Conservation (phyloP, 2,113 vertebrate genomes). For the Ceyx melanurus region DNA sequence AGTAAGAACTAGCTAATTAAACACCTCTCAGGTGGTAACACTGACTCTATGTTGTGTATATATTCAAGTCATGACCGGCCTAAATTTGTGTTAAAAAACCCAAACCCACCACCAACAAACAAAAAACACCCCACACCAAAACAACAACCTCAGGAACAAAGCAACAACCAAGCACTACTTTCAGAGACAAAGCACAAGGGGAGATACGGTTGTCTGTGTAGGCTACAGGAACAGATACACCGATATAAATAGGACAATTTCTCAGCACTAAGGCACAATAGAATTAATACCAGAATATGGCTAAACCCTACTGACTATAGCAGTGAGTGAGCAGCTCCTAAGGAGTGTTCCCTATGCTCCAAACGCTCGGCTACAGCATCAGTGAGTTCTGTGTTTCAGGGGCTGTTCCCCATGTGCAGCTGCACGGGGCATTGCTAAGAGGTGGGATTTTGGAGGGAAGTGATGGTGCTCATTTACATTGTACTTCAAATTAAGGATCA, state of each 20-base stretch:
- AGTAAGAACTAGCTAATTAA: not conserved
- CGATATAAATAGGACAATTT: not conserved
- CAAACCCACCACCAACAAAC: not conserved
- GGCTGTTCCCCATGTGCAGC: not conserved
- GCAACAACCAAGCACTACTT: not conserved
- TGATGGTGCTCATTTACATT: not conserved
- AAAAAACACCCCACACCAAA: not conserved
- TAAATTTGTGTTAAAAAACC: not conserved
- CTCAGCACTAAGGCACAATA: slow-evolving; percentile 69
- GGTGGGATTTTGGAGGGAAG: not conserved
- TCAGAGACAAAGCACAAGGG: not conserved
- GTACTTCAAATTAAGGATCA: not conserved
- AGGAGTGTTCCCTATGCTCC: not conserved
- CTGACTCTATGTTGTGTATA: not conserved
- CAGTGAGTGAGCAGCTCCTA: not conserved
- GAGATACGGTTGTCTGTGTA: not conserved
- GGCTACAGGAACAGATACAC: not conserved
- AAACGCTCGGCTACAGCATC: not conserved
- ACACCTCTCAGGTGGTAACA: not conserved
- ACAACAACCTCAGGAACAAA: not conserved
- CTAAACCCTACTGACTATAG: slow-evolving; percentile 42
- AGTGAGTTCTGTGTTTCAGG: not conserved
- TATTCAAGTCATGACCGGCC: slow-evolving; percentile 36
- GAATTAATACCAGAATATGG: slow-evolving; percentile 51
- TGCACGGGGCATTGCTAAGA: not conserved